phyloP scores from a whole-genome alignment of 2,113 vertebrate species.

The Anarhynchus alexandrinus region DNA sequence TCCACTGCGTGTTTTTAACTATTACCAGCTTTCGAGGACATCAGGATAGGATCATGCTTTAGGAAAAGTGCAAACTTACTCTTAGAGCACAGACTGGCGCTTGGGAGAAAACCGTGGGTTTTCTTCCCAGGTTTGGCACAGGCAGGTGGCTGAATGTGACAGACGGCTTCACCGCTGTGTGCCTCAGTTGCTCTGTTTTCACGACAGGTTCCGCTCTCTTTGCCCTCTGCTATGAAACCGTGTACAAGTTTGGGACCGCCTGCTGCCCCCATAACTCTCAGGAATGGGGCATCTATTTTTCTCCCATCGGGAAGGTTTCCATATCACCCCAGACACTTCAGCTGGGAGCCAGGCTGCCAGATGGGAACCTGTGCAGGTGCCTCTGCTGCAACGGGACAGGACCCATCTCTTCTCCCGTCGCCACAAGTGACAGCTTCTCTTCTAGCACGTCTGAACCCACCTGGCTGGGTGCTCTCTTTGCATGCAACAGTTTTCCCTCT shows the following conservation, averaged over 20 bases:
- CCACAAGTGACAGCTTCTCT: neutral
- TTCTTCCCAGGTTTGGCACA: neutral
- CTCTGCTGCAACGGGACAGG: neutral
- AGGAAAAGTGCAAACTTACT: neutral
- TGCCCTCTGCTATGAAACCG: neutral
- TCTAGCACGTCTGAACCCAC: neutral
- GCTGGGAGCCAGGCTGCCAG: neutral
- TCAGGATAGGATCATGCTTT: rapidly evolving
- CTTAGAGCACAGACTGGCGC: neutral
- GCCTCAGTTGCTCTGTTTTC: neutral
- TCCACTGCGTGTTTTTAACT: rapidly evolving
- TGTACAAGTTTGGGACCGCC: neutral
- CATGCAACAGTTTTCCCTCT: neutral
- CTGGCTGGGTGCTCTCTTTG: neutral
- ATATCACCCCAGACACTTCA: rapidly evolving
- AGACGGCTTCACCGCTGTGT: too few species aligned
- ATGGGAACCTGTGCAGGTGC: too few species aligned
- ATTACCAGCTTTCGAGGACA: rapidly evolving
- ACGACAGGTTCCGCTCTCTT: rapidly evolving
- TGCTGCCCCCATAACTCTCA: neutral
- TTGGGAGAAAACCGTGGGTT: neutral
- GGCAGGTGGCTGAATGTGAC: neutral
- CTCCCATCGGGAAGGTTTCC: neutral
- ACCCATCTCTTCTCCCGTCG: neutral
- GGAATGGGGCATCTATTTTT: neutral